phyloP scores from a whole-genome alignment of 2,113 vertebrate species.

The Vicugna pacos region DNA sequence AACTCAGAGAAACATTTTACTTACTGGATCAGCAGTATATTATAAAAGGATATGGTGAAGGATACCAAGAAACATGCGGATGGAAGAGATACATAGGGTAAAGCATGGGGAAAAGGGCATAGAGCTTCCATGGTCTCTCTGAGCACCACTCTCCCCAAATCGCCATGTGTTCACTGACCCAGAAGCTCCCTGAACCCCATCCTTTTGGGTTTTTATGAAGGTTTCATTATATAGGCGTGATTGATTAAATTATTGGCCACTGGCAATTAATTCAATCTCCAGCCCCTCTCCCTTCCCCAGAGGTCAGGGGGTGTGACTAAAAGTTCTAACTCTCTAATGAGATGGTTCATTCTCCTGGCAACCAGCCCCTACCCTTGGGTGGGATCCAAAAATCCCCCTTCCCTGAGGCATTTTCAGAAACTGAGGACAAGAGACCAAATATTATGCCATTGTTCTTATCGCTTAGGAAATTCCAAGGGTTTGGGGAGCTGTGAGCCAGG shows the following conservation, averaged over 20 bases:
- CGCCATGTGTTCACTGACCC: background rate
- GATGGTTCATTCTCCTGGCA: background rate
- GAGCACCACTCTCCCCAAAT: background rate
- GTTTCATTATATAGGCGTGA: background rate
- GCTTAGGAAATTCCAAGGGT: background rate
- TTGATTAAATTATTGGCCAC: background rate
- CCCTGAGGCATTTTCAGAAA: background rate
- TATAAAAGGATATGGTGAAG: background rate
- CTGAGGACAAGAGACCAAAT: background rate
- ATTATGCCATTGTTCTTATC: background rate
- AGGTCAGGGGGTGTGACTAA: background rate
- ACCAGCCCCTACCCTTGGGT: background rate
- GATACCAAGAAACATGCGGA: background rate
- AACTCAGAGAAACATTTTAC: background rate
- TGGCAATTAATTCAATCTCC: background rate
- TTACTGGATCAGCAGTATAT: background rate
- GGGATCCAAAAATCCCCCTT: background rate
- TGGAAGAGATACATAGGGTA: background rate
- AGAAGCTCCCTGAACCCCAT: background rate
- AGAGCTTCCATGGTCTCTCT: background rate
- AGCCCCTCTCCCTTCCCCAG: background rate
- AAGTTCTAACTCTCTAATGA: background rate
- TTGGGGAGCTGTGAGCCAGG: background rate
- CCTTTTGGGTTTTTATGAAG: background rate
- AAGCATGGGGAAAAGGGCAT: background rate